Percentiles rank a stretch among this genome's conserved stretches.
Conservation (phyloP, 2,888 invertebrate genomes). For the Oasisia sp. region DNA sequence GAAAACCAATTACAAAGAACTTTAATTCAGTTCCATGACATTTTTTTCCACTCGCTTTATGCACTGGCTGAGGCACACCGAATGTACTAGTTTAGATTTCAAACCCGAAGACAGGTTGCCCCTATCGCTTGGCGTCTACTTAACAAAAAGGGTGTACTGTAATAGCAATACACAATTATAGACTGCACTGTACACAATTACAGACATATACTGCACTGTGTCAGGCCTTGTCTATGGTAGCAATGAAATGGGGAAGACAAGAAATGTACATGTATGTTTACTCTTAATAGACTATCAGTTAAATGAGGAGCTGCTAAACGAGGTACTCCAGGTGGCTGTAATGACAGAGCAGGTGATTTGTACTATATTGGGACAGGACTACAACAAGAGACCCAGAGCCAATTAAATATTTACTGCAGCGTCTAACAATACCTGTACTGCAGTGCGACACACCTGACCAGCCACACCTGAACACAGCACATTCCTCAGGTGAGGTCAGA, state of each 20-base stretch:
- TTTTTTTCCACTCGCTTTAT: background rate
- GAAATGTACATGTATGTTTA: background rate
- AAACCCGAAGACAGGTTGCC: background rate
- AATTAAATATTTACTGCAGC: background rate
- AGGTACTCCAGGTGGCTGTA: background rate
- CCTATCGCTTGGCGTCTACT: too few relatives aligned
- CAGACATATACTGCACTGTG: background rate
- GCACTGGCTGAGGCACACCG: background rate
- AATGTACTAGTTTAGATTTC: background rate
- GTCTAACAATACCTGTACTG: background rate
- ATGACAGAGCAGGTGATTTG: background rate
- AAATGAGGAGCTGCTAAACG: background rate
- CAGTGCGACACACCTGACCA: background rate
- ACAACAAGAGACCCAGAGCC: background rate
- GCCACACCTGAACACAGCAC: background rate
- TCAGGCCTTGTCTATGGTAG: background rate
- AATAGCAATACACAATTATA: too few relatives aligned
- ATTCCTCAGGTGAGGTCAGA: background rate
- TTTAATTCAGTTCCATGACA: background rate
- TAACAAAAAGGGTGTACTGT: background rate
- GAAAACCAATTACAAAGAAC: background rate
- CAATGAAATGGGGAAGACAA: background rate
- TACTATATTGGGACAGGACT: background rate
- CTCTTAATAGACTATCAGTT: background rate
- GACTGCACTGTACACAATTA: too few relatives aligned